Percentiles rank a stretch among this genome's conserved stretches.
These are phyloP conservation scores for Pseudorhombus dupliciocellatus DNA, from an alignment of 2,113 vertebrate species.

Conservation along the genomic window DNA sequence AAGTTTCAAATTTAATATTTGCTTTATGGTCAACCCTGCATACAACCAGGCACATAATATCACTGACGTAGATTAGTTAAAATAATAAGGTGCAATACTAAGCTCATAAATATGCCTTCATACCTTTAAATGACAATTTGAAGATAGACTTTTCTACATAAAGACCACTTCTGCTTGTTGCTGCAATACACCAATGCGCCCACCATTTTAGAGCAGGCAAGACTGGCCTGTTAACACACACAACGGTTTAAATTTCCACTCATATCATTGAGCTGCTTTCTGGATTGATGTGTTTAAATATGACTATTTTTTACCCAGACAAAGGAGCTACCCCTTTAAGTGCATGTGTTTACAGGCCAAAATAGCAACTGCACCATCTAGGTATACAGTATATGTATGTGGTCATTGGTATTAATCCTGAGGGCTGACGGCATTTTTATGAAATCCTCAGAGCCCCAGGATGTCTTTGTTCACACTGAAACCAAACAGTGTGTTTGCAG, in stretches of 20 bases:
- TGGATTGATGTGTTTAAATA: too few relatives aligned
- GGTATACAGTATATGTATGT: neutral
- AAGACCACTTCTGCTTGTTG: neutral
- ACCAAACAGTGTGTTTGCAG: slow-evolving; percentile 65
- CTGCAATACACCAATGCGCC: neutral
- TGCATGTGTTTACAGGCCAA: neutral
- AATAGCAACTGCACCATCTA: neutral
- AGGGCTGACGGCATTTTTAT: neutral
- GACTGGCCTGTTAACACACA: neutral
- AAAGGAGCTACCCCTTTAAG: neutral
- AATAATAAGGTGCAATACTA: neutral
- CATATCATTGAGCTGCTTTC: too few relatives aligned
- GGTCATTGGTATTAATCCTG: neutral
- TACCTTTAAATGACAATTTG: neutral
- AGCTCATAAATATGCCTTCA: neutral
- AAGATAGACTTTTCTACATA: neutral
- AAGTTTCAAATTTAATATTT: neutral
- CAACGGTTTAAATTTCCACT: too few relatives aligned
- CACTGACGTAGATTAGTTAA: neutral
- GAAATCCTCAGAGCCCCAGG: slow-evolving; percentile 28
- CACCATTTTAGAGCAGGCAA: neutral
- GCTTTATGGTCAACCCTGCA: neutral
- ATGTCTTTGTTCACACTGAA: slow-evolving; percentile 45
- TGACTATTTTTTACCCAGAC: neutral
- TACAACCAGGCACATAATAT: neutral